phyloP scores from a whole-genome alignment of 2,888 invertebrate genomes.

The Eulithis prunata region DNA sequence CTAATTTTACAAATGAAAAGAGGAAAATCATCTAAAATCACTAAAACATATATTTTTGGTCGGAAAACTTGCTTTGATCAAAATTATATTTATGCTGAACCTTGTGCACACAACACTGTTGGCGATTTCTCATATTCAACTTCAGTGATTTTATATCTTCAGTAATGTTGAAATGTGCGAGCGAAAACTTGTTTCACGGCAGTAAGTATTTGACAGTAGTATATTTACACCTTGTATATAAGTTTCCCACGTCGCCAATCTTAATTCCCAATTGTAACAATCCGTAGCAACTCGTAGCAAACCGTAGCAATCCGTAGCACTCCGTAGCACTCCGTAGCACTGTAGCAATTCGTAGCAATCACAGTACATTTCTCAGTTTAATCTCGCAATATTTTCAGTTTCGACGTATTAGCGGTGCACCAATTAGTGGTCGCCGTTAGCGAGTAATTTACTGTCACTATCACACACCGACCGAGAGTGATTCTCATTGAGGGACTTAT shows the following conservation, averaged over 20 bases:
- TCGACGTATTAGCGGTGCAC: conserved; percentile 65
- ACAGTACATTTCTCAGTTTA: conserved; percentile 44
- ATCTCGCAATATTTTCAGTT: conserved; percentile 62
- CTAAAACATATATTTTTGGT: no score
- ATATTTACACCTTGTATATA: not conserved
- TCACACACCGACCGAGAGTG: conserved; percentile 54
- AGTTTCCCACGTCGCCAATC: conserved; percentile 6
- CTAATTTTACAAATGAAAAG: no score
- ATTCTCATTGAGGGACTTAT: conserved; percentile 38
- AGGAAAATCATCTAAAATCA: no score
- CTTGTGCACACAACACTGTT: no score
- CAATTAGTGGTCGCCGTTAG: conserved; percentile 76
- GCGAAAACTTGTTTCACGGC: no score
- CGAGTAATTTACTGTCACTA: conserved; percentile 77
- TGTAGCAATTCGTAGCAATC: conserved; percentile 31
- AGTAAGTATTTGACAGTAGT: no score
- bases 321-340: conserved; percentile 18
- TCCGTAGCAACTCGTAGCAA: conserved; percentile 14
- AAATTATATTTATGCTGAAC: no score
- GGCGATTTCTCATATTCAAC: no score
- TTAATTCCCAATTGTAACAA: conserved; percentile 1
- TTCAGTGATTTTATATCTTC: no score
- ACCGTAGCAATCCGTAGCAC: conserved; percentile 17
- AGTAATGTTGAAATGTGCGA: no score
- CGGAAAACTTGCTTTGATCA: no score